Evolutionary conservation across 2,888 invertebrate species (phyloP).

Genomic region (Fabriciana adippe): DNA sequence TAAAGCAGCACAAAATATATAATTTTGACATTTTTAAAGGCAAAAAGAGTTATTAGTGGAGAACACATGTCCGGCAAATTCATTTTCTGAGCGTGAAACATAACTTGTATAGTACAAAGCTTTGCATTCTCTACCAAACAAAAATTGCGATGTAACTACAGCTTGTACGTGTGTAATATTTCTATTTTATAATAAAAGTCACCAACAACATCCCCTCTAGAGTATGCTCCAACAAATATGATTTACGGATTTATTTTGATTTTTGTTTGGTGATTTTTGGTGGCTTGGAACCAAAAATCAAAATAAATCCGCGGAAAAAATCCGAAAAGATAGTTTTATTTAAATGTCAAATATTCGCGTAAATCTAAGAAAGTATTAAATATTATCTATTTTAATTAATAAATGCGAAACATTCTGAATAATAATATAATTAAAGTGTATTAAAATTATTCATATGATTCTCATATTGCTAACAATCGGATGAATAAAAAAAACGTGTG

Average conservation of each 20-base stretch:
- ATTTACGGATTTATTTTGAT: too few species aligned
- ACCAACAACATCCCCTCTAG: neutral
- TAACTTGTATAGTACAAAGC: slow-evolving; percentile 19
- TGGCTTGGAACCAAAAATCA: too few species aligned
- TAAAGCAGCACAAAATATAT: slow-evolving; percentile 12
- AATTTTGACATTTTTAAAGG: slow-evolving; percentile 17
- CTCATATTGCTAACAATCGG: too few species aligned
- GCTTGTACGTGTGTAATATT: slow-evolving; percentile 16
- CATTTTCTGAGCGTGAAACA: slow-evolving; percentile 14
- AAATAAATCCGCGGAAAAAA: too few species aligned
- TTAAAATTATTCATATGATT: too few species aligned
- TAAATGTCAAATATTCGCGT: too few species aligned
- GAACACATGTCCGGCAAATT: slow-evolving; percentile 18
- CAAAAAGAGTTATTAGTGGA: slow-evolving; percentile 14
- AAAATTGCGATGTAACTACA: slow-evolving; percentile 13
- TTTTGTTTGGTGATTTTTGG: too few species aligned
- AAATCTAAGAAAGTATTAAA: too few species aligned
- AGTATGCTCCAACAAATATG: neutral
- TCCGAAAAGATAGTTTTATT: too few species aligned
- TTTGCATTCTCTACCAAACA: slow-evolving; percentile 19
- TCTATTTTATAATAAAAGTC: slow-evolving; percentile 21
- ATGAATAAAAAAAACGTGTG: too few species aligned
- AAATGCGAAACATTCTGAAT: neutral
- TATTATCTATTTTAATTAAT: slow-evolving; percentile 1
- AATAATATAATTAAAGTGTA: too few species aligned